These are phyloP conservation scores for Gobio occitaniae DNA, from an alignment of 2,797 vertebrate genomes.

Conservation along the genomic window DNA sequence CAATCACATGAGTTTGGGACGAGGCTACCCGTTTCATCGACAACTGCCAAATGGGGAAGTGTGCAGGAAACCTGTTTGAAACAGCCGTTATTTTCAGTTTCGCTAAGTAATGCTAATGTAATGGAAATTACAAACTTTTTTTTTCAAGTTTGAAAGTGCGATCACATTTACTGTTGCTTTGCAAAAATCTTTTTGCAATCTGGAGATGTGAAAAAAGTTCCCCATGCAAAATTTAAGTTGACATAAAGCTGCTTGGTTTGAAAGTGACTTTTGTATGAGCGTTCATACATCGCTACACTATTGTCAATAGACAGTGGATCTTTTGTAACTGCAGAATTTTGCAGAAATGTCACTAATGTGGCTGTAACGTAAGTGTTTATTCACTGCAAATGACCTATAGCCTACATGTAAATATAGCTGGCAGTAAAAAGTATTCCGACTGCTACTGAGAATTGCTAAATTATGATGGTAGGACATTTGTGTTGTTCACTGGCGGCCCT, in stretches of 20 bases:
- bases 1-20: neutral
- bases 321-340: neutral
- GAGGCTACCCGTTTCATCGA: neutral
- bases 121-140: neutral
- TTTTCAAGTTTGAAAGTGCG: neutral
- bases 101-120: neutral
- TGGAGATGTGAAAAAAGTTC: neutral
- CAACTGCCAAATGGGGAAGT: neutral
- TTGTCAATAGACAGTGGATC: neutral
- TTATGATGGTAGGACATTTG: slow-evolving; percentile 7
- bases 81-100: neutral
- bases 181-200: neutral
- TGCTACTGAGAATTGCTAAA: slow-evolving; percentile 25
- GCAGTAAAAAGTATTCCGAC: slow-evolving; percentile 22
- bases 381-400: neutral
- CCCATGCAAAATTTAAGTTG: neutral
- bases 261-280: neutral
- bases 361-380: neutral
- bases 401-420: slow-evolving; percentile 22
- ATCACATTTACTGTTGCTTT: neutral
- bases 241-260: neutral
- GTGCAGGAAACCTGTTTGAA: neutral
- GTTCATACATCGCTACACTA: neutral
- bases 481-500: slow-evolving; percentile 12
- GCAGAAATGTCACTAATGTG: neutral